Evolutionary conservation across 2,888 invertebrate species (phyloP).

Genomic region (Tipula helvola): DNA sequence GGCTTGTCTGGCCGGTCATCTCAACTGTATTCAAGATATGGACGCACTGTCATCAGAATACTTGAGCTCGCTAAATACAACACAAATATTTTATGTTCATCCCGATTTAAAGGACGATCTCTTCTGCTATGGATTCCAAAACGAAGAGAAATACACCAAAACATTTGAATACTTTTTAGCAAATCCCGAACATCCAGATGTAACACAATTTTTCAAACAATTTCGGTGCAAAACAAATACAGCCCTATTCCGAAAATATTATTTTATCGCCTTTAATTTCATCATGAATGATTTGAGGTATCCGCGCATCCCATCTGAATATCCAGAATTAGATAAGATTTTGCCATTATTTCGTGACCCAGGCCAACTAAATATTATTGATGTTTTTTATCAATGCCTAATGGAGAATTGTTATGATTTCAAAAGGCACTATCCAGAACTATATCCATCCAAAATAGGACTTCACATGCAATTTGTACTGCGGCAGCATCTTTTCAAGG

Average conservation of each 20-base stretch:
- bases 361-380: neutral
- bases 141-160: neutral
- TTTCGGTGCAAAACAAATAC: neutral
- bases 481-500: neutral
- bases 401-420: neutral
- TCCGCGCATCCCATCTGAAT: neutral
- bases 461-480: neutral
- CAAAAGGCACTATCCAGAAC: neutral
- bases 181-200: neutral
- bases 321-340: neutral
- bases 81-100: neutral
- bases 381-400: neutral
- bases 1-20: neutral
- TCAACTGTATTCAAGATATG: neutral
- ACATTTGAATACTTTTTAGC: neutral
- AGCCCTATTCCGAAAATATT: neutral
- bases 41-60: neutral
- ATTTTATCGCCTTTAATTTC: neutral
- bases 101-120: neutral
- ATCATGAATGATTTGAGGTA: no score
- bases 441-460: neutral
- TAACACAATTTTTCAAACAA: neutral
- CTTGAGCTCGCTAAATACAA: neutral
- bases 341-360: neutral
- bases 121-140: neutral